Evolutionary conservation across 2,113 vertebrate species (phyloP).

Genomic region (Chelonoidis abingdonii): DNA sequence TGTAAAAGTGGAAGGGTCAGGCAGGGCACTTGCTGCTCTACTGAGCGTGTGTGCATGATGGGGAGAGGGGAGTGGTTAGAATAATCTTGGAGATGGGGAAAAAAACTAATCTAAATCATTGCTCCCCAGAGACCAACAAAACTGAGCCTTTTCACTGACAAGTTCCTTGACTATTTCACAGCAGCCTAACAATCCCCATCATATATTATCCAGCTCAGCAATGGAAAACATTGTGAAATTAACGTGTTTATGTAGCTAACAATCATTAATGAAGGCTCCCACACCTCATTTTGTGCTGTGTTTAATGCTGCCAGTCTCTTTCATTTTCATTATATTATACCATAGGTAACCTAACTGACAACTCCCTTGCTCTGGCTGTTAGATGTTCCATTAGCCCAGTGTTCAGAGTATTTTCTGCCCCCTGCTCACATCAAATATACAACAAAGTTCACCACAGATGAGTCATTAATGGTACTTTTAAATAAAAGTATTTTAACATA

Average conservation of each 20-base stretch:
- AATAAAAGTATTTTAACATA: neutral
- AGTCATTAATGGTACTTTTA: neutral
- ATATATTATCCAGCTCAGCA: neutral
- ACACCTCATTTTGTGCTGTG: neutral
- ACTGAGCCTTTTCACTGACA: neutral
- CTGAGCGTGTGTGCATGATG: rapidly evolving
- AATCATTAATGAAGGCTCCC: neutral
- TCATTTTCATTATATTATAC: neutral
- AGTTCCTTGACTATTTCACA: neutral
- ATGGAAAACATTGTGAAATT: neutral
- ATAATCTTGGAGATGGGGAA: neutral
- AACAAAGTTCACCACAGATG: neutral
- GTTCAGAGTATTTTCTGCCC: neutral
- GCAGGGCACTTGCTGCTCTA: neutral
- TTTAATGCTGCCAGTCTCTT: neutral
- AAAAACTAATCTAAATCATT: neutral
- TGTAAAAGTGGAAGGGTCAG: neutral
- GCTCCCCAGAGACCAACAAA: neutral
- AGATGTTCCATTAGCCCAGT: neutral
- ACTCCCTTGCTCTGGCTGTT: neutral
- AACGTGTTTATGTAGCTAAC: neutral
- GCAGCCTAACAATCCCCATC: neutral
- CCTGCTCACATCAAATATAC: neutral
- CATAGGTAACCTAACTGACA: neutral
- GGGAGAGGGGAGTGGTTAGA: neutral